Evolutionary conservation across 1,140 invertebrate genomes (phyloP), one percentile per base, ranked within the genome.

Genomic region (Steinernema feltiae): DNA sequence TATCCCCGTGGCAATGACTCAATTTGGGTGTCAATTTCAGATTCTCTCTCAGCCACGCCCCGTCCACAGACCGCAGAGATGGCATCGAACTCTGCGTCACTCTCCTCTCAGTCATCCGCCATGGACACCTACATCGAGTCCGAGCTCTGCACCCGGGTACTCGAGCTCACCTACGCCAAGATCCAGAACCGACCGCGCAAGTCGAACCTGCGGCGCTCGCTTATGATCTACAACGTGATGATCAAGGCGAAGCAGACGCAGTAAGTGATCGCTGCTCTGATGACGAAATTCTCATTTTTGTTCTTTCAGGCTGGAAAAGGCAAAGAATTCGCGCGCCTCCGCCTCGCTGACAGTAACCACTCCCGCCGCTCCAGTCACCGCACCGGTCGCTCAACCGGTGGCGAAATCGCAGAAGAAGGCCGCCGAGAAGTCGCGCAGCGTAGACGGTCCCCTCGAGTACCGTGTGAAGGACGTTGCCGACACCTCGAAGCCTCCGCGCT

Each of bases 221-320:
- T 63, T 3, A 63, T 63, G 53, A 63, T 63, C 53, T 63, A 63
- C 53, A 63, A 63, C 24, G 53, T 63, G 53, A 63, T 63, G 53
- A 63, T 63, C 24, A 63, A 63, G 24, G 53, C 53, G 15, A 63
- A 63, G 3, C 7, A 63, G 24, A 21, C 53, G 3, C 53, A 63
- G 53, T 63, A 63, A 63, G 53, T 63, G 15, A n/a, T 63, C 24
- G 3, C 24, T 18, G 35, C 7, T 41, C 7, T 41, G 7, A 7
- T 41, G 35, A 41, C 35, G 35, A 7, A 18, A 18, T 41, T 41
- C 35, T 41, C 18, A 41, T 41, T 41, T 41, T 41, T 41, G 7
- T 7, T 18, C 18, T 41, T 41, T 41, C 7, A 41, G 35, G 18
- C 18, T 41, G 35, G 35, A 41, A 18, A 7, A 41, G 7, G 35